These are phyloP conservation scores for Octonoba sinensis DNA, from an alignment of 2,888 invertebrate species.

Conservation along the genomic window DNA sequence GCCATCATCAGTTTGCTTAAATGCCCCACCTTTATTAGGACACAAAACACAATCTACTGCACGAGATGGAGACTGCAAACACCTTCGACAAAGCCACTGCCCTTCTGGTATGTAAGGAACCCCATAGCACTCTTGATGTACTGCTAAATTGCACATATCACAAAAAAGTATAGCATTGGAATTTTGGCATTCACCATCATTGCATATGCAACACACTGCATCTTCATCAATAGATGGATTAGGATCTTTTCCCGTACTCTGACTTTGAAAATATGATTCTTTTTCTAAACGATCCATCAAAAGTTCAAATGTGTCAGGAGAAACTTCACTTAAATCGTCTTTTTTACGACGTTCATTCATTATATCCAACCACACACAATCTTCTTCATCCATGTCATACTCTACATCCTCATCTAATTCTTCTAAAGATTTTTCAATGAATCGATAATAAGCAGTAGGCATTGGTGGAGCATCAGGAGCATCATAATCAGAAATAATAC, in stretches of 20 bases:
- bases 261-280: conserved; percentile 91
- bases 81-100: conserved; percentile 96
- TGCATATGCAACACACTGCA: conserved; percentile 98
- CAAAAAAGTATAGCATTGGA: conserved; percentile 98
- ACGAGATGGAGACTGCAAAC: conserved; percentile 94
- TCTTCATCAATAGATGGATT: conserved; percentile 93
- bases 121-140: conserved; percentile 99
- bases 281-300: conserved; percentile 98
- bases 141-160: conserved; percentile 99
- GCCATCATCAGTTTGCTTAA: conserved; percentile 95
- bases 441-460: conserved; percentile 88
- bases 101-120: conserved; percentile 97
- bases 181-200: conserved; percentile 98
- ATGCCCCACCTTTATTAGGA: conserved; percentile 97
- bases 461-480: conserved; percentile 86
- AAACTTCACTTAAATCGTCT: conserved; percentile 81
- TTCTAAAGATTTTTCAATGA: conserved; percentile 93
- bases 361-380: conserved; percentile 91
- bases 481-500: conserved; percentile 82
- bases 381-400: conserved; percentile 98
- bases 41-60: conserved; percentile 98
- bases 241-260: conserved; percentile 73
- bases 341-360: conserved; percentile 85
- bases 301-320: conserved; percentile 91
- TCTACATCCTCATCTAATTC: conserved; percentile 93